Conservation (phyloP, 2,888 invertebrate genomes). For the Polylopha cassiicola region DNA sequence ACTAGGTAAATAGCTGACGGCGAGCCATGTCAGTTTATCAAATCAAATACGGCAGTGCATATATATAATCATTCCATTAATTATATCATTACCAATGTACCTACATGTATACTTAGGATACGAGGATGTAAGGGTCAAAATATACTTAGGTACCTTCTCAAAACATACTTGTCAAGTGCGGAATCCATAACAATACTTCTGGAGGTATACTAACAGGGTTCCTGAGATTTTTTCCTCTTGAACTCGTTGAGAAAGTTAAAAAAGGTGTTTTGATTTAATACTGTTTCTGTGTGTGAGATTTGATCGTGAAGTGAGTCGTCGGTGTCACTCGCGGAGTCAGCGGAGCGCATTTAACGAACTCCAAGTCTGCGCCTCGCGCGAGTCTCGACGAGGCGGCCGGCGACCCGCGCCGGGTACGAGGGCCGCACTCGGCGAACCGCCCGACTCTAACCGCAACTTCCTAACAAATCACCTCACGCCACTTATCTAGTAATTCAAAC, state of each 20-base stretch:
- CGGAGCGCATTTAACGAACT: constrained; percentile 69
- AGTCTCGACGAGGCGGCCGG: constrained; percentile 26
- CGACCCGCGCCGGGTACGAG: no score
- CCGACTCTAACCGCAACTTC: constrained; percentile 1
- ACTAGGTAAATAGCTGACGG: no score
- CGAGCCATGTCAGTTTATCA: no score
- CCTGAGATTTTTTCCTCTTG: constrained; percentile 21
- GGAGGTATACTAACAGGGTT: constrained; percentile 9
- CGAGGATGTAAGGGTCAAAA: no score
- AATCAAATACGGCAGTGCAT: no score
- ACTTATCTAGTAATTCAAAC: no score
- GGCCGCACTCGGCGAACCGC: constrained; percentile 31
- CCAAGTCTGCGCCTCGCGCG: constrained; percentile 40
- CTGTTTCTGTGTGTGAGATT: constrained; percentile 58
- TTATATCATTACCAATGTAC: no score
- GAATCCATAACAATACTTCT: constrained; percentile 7
- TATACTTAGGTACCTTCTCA: no score
- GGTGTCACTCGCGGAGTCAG: constrained; percentile 65
- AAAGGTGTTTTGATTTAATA: constrained; percentile 62
- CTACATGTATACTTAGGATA: no score
- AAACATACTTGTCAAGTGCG: no score
- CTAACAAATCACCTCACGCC: no score
- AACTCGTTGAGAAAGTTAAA: constrained; percentile 48
- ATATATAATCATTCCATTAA: no score
- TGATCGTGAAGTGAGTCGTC: constrained; percentile 55